Percentiles rank a stretch among this genome's conserved stretches.
phyloP scores from a whole-genome alignment of 2,113 vertebrate species.

The Gallinago jamesoni region DNA sequence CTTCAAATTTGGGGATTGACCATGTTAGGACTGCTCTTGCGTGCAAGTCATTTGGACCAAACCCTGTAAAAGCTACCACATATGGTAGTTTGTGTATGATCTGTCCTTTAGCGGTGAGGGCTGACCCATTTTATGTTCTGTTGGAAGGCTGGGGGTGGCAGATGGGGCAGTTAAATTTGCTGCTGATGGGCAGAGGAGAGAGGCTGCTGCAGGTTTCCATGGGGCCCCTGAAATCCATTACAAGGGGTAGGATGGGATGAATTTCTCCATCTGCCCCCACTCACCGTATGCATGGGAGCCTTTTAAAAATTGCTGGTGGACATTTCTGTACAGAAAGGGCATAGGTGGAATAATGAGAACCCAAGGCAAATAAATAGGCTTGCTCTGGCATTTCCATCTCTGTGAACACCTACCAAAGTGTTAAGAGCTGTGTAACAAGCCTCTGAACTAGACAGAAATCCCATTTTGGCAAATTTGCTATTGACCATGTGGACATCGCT shows the following conservation, averaged over 20 bases:
- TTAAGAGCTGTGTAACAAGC: neutral
- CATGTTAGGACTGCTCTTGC: neutral
- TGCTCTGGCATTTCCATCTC: neutral
- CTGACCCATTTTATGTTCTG: neutral
- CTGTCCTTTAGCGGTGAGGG: neutral
- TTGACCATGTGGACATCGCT: neutral
- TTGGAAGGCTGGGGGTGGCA: neutral
- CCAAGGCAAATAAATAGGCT: neutral
- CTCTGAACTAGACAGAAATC: neutral
- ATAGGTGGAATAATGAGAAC: neutral
- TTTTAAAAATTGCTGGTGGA: neutral
- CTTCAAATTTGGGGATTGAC: neutral
- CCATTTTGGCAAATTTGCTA: conserved; percentile 8
- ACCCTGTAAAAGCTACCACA: neutral
- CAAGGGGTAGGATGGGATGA: neutral
- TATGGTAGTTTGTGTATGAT: neutral
- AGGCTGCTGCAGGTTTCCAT: neutral
- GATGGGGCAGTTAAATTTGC: conserved; percentile 44
- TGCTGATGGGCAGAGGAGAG: neutral
- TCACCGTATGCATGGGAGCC: neutral
- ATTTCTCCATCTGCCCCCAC: neutral
- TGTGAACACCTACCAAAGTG: neutral
- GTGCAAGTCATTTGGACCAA: neutral
- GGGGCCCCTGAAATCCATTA: neutral
- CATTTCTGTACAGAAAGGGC: neutral